phyloP scores from a whole-genome alignment of 2,797 vertebrate species.

The Cyprinella venusta region DNA sequence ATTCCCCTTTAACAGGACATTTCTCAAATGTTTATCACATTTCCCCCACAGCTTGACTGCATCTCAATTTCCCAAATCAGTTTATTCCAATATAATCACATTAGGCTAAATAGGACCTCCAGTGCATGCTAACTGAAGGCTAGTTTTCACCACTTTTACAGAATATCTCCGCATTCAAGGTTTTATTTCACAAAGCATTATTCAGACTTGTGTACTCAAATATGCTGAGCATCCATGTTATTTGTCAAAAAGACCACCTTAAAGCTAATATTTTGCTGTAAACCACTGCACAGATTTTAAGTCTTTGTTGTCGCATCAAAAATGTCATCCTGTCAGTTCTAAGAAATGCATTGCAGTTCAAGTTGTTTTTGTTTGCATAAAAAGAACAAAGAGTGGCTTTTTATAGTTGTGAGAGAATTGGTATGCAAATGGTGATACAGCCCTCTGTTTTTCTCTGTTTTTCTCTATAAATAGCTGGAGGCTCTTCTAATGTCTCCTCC shows the following conservation, averaged over 20 bases:
- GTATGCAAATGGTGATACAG: neutral
- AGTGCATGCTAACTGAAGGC: neutral
- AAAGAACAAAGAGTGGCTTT: conserved; percentile 1
- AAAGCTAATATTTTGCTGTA: neutral
- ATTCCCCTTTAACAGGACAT: conserved; percentile 39
- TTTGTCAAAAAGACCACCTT: conserved; percentile 4
- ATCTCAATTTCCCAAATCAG: conserved; percentile 45
- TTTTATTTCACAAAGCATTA: neutral
- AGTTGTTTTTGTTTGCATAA: conserved; percentile 2
- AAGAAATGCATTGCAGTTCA: neutral
- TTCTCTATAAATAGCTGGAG: conserved; percentile 29
- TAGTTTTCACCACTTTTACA: neutral
- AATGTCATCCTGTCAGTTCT: neutral
- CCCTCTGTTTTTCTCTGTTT: conserved; percentile 11
- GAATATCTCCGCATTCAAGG: neutral
- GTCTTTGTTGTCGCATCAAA: conserved; percentile 1
- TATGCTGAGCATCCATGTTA: neutral
- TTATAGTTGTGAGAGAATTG: conserved; percentile 16
- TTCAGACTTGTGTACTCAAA: neutral
- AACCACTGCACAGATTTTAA: conserved; percentile 1
- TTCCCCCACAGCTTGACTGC: conserved; percentile 18
- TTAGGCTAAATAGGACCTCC: conserved; percentile 39
- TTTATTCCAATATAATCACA: conserved; percentile 46
- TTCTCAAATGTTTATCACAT: conserved; percentile 51
- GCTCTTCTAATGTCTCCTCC: conserved; percentile 25